These are phyloP conservation scores for Squalus acanthias DNA, from an alignment of 2,797 vertebrate species.

Conservation along the genomic window DNA sequence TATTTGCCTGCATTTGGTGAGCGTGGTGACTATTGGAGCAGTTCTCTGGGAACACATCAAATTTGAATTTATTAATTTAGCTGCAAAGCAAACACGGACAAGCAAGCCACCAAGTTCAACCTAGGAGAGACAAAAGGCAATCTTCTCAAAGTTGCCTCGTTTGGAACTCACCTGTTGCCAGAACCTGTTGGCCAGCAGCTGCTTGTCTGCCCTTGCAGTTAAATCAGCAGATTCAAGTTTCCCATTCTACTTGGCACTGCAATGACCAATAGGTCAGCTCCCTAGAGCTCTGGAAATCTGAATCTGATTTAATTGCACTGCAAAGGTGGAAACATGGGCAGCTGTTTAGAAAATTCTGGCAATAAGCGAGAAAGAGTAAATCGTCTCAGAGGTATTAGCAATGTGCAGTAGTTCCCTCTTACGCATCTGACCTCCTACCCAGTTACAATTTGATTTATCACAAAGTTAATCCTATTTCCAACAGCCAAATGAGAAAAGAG, in stretches of 20 bases:
- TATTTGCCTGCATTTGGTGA: background rate
- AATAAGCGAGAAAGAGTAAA: background rate
- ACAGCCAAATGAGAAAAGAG: background rate
- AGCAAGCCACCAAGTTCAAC: background rate
- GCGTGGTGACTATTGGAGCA: background rate
- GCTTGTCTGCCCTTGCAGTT: background rate
- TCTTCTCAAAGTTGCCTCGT: background rate
- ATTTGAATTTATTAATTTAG: background rate
- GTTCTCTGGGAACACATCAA: background rate
- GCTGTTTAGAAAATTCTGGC: too few relatives aligned
- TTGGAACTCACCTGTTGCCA: background rate
- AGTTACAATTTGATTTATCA: background rate
- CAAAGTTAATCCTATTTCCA: background rate
- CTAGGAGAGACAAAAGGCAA: background rate
- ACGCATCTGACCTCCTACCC: background rate
- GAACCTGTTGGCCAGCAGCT: background rate
- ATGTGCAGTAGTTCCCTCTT: background rate
- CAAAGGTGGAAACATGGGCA: background rate
- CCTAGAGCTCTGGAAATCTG: background rate
- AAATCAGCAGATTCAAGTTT: background rate
- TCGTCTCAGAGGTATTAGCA: background rate
- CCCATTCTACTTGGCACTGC: background rate
- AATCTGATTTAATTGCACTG: background rate
- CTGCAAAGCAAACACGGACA: background rate
- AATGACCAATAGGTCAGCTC: background rate